Evolutionary conservation across 2,888 invertebrate species (phyloP).

Genomic region (Latheticus oryzae): DNA sequence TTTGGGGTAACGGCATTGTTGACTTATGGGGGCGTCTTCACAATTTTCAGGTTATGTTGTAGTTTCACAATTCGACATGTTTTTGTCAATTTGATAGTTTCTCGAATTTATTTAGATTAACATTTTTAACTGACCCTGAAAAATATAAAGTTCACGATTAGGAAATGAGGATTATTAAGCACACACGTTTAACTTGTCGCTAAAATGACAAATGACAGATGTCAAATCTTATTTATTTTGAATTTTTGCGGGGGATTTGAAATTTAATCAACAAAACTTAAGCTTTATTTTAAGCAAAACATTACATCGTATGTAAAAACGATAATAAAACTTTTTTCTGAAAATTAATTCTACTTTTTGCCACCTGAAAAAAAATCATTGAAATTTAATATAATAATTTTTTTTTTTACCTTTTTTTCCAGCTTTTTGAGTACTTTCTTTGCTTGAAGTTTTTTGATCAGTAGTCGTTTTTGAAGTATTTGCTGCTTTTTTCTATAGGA

Average conservation of each 20-base stretch:
- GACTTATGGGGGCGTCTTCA: constrained; percentile 6
- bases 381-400: no score
- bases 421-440: constrained; percentile 22
- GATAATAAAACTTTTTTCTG: background rate
- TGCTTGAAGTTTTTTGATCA: constrained; percentile 16
- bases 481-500: constrained; percentile 27
- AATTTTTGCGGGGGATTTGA: no score
- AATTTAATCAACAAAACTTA: constrained; percentile 1
- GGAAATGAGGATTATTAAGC: constrained; percentile 1
- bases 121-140: background rate
- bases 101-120: background rate
- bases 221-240: constrained; percentile 9
- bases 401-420: constrained; percentile 35
- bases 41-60: constrained; percentile 33
- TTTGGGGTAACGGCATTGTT: constrained; percentile 52
- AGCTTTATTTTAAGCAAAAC: no score
- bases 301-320: no score
- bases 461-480: constrained; percentile 9
- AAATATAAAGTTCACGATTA: background rate
- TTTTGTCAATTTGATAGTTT: background rate
- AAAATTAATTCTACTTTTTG: constrained; percentile 16
- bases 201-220: constrained; percentile 22
- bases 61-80: background rate
- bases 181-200: constrained; percentile 10
- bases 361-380: constrained; percentile 27